Percentiles rank a stretch among this genome's conserved stretches.
phyloP scores from a whole-genome alignment of 2,797 vertebrate genomes.

The Lindbergichthys nudifrons region DNA sequence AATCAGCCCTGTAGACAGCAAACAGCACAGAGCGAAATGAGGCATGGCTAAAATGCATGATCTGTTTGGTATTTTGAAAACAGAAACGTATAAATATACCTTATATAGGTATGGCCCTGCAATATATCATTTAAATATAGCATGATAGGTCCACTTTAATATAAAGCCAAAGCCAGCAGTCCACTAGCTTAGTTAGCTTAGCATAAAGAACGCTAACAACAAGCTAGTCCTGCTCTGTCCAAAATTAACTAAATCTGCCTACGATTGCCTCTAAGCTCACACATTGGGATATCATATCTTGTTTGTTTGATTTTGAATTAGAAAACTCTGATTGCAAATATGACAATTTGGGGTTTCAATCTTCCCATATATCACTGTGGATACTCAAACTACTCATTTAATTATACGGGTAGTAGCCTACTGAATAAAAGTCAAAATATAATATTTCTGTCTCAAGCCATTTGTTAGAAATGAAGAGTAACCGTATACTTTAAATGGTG shows the following conservation, averaged over 20 bases:
- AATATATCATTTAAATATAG: too few species aligned
- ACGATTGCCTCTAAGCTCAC: neutral
- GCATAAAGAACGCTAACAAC: neutral
- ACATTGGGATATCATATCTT: neutral
- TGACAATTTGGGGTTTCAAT: neutral
- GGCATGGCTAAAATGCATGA: too few species aligned
- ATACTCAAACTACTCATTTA: neutral
- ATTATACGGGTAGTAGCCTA: neutral
- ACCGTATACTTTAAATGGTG: slow-evolving; percentile 12
- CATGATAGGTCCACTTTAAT: too few species aligned
- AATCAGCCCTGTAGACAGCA: too few species aligned
- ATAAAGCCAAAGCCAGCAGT: neutral
- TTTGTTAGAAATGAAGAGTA: slow-evolving; percentile 16
- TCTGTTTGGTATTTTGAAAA: too few species aligned
- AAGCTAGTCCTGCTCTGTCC: neutral
- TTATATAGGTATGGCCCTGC: too few species aligned
- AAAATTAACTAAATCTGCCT: neutral
- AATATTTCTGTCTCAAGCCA: neutral
- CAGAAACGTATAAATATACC: too few species aligned
- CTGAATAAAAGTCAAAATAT: neutral
- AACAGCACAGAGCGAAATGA: too few species aligned
- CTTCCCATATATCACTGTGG: neutral
- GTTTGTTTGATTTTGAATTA: neutral
- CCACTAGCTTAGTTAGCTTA: neutral
- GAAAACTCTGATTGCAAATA: neutral